phyloP scores from a whole-genome alignment of 2,888 invertebrate species.

The Cheilosia vulpina region DNA sequence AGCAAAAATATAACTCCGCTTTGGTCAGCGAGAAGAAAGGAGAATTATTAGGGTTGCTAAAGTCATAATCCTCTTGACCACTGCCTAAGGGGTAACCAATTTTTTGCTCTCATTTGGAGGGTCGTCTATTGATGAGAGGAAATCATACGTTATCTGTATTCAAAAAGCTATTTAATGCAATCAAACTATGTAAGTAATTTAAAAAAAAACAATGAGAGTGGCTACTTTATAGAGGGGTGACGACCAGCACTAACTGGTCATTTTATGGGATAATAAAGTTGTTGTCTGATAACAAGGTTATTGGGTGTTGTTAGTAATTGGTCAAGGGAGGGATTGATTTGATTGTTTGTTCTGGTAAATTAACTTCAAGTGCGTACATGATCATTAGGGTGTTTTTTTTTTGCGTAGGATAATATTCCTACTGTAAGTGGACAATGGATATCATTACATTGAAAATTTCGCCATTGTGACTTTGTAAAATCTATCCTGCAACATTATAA shows the following conservation, averaged over 20 bases:
- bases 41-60: slow-evolving; percentile 66
- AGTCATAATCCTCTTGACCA: slow-evolving; percentile 65
- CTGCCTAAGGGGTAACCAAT: slow-evolving; percentile 29
- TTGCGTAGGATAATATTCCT: too few relatives aligned
- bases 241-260: slow-evolving; percentile 59
- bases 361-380: too few relatives aligned
- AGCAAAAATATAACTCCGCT: slow-evolving; percentile 15
- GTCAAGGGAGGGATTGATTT: background rate
- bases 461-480: too few relatives aligned
- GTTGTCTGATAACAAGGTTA: slow-evolving; percentile 3
- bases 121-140: slow-evolving; percentile 38
- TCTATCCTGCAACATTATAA: too few relatives aligned
- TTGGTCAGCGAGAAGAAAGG: slow-evolving; percentile 26
- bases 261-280: slow-evolving; percentile 1
- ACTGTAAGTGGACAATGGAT: too few relatives aligned
- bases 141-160: slow-evolving; percentile 42
- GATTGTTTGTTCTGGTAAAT: background rate
- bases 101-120: slow-evolving; percentile 12
- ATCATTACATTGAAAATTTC: too few relatives aligned
- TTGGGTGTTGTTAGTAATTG: slow-evolving; percentile 23
- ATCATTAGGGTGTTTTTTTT: too few relatives aligned
- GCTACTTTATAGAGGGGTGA: slow-evolving; percentile 48
- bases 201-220: background rate
- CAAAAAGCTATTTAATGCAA: slow-evolving; percentile 37
- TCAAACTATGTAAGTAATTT: slow-evolving; percentile 42